Conservation (phyloP, 2,113 vertebrate genomes). For the Craseonycteris thonglongyai region DNA sequence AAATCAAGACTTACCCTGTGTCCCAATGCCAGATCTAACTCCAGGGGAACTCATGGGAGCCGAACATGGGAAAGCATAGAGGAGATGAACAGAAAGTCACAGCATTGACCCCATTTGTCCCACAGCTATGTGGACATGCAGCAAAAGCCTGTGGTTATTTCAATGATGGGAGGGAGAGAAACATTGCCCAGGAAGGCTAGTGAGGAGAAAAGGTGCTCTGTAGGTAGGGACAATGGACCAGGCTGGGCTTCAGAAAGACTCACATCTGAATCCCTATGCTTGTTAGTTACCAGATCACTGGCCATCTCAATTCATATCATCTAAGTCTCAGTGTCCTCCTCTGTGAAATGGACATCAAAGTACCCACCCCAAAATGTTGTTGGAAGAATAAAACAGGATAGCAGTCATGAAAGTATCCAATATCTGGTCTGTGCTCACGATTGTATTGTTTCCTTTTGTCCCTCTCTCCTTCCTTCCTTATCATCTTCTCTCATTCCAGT, state of each 20-base stretch:
- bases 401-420: neutral
- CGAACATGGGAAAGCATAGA: neutral
- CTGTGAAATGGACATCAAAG: neutral
- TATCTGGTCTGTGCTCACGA: neutral
- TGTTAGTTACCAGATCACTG: neutral
- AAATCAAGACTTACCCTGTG: neutral
- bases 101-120: neutral
- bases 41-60: neutral
- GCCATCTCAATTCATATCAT: neutral
- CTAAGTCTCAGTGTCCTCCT: neutral
- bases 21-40: neutral
- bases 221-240: neutral
- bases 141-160: neutral
- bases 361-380: neutral
- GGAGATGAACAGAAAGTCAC: neutral
- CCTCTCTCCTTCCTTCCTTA: neutral
- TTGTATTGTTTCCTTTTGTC: neutral
- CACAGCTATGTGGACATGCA: neutral
- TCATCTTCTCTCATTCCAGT: neutral
- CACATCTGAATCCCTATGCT: neutral
- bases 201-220: neutral
- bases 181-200: fast-evolving
- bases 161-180: neutral
- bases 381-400: neutral
- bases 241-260: neutral